Base-by-base conservation (phyloP, 2,113 vertebrate species). In the Parotia lawesii region DNA sequence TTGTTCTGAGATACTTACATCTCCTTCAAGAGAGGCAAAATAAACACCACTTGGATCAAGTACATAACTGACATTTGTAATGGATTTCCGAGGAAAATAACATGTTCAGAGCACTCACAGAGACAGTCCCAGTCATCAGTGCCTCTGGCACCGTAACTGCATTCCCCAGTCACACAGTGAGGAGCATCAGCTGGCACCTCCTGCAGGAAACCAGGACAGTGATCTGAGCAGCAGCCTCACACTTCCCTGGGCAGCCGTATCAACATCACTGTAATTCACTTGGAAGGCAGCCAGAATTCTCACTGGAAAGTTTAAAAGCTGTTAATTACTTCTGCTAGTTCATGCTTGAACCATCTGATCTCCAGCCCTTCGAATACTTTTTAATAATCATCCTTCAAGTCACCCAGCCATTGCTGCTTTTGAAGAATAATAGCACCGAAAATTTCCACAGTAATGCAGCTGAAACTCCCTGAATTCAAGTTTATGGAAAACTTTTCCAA, bases 21-120 rank as follows among this genome's bases (percentile, higher is more conserved):
- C 98, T 85, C 97, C 98, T 84, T 98, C 94, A 38, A 97, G 85
- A 37, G 98, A 97, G 8, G 85, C 97, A 74, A 97, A 98, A 92
- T 99, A 99, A 85, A 98, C 88, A 69, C 98, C 97, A 19, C 98
- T 99, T 20, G 98, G 91, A 86, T 99, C 98, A 87, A 99, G 99
- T 84, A 97, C 98, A 50, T 98, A 98, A 48, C 94, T 54, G 3
- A 83, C 29, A 53, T 98, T 97, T 25, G 87, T 47, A 47, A 98
- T 94, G 31, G 33, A 98, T 83, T 35, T 98, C 94, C 0, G 80
- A 25, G 27, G 93, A 98, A 95, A 98, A 99, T 92, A 98, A 98
- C 75, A 98, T 98, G 44, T 98, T 98, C 2, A 99, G 97, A 87
- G 98, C 97, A 7, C 97, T 67, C 98, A 23, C 90, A 97, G 57